Base-by-base conservation (phyloP, 2,113 vertebrate genomes). In the Eolophus roseicapilla region DNA sequence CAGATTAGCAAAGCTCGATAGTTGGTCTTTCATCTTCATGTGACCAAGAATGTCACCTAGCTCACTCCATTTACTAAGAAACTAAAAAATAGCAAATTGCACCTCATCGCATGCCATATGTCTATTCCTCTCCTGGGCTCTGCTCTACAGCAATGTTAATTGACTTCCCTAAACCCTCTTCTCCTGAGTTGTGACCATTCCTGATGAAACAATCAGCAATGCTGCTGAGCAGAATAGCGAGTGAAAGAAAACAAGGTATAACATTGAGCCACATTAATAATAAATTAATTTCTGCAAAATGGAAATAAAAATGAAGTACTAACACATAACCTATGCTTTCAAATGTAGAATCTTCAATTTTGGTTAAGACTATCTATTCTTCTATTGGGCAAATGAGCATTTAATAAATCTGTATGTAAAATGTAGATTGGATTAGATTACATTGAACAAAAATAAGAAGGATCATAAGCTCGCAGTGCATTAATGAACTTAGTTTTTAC, bases 81-180 rank as follows among this genome's bases (percentile, higher is more conserved):
- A 84, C 95, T 75, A 91, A 81, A 95, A 96, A 96, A 64, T 41
- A 93, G 77, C 73, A 96, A 95, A 95, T 90, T 92, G 70, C 82
- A 85, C 71, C 71, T 92, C 83, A 65, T 55, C 14, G 5, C 47
- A 59, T 59, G 65, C 95, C 90, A 90, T 95, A 96, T 95, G 93
- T 79, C 88, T 9, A 0, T 44, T 90, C 63, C 77, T 97, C 93
- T 95, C 95, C 35, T 90, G 94, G 90, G 94, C 41, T 94, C 63
- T 96, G 93, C 82, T 93, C 95, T 94, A 96, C 95, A 95, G 79
- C 76, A 71, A 7, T 74, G 86, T 90, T 97, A 97, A 96, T 93
- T 95, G 96, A 88, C 92, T 95, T 90, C 64, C 92, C 39, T 88
- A 94, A 90, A 82, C 71, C n/a, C 67, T 60, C 95, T 88, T 88